A percentile compares a stretch with the other conserved stretches of the same genome.
Conservation (phyloP, 2,113 vertebrate species). For the Martes martes region DNA sequence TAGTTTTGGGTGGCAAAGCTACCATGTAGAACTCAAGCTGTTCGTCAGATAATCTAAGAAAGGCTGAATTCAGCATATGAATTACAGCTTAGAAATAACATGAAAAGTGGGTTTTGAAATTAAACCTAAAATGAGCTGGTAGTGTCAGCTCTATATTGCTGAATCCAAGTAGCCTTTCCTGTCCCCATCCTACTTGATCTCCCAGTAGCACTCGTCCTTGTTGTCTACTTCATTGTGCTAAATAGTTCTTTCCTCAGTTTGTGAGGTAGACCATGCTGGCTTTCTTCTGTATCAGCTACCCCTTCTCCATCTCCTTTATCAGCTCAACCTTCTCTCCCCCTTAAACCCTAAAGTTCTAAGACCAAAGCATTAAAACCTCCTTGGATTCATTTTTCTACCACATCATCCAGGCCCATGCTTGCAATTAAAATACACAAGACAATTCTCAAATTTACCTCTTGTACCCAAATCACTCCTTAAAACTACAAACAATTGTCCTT, state of each 20-base stretch:
- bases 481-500: neutral
- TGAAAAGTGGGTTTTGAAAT: neutral
- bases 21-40: neutral
- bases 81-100: neutral
- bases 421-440: neutral
- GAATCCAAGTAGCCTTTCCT: neutral
- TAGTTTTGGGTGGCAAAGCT: neutral
- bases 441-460: neutral
- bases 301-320: neutral
- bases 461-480: neutral
- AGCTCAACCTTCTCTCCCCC: neutral
- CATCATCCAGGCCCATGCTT: neutral
- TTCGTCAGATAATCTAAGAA: neutral
- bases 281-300: neutral
- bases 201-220: neutral
- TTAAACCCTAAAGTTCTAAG: neutral
- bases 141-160: neutral
- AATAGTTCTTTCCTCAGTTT: neutral
- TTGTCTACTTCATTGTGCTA: neutral
- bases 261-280: neutral
- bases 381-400: neutral
- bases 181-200: neutral
- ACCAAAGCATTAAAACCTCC: neutral
- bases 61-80: constrained; percentile 17
- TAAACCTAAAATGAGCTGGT: neutral